Evolutionary conservation across 64 coral and sea anemone species (phyloP).

Genomic region (Montipora capricornis): DNA sequence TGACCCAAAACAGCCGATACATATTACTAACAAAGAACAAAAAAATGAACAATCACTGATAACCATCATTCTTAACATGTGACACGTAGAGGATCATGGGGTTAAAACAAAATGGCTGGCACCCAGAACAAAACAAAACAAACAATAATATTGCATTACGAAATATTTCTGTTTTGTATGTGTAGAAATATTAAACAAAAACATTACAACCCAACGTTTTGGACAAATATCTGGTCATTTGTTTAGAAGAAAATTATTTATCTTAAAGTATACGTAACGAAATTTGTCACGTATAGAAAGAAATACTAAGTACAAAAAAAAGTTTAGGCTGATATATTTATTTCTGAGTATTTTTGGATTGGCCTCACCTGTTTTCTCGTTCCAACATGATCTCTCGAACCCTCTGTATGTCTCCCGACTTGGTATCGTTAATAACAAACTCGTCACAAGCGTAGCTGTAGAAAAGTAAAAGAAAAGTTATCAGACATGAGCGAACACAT

Average conservation of each 20-base stretch:
- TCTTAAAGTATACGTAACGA: not conserved
- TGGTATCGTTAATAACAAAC: slow-evolving; percentile 96
- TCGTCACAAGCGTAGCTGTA: slow-evolving; percentile 95
- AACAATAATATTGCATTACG: not conserved
- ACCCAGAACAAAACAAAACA: not conserved
- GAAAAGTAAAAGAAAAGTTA: not conserved
- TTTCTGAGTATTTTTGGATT: not conserved
- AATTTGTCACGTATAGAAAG: not conserved
- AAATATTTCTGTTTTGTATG: not conserved
- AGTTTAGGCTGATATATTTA: not conserved
- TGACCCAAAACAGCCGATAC: too few relatives aligned
- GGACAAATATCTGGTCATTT: not conserved
- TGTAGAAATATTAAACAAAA: not conserved
- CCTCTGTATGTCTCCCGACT: slow-evolving; percentile 88
- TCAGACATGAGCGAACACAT: not conserved
- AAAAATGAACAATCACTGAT: not conserved
- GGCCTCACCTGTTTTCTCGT: slow-evolving; percentile 77
- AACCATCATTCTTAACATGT: not conserved
- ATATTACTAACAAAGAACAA: too few relatives aligned
- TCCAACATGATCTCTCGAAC: slow-evolving; percentile 89
- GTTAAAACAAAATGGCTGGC: slow-evolving; percentile 40
- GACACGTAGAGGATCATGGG: not conserved
- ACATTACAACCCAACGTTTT: not conserved
- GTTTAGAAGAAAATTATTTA: not conserved
- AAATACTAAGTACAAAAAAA: not conserved